Conservation (phyloP, 2,888 invertebrate species). For the Nowickia ferox region DNA sequence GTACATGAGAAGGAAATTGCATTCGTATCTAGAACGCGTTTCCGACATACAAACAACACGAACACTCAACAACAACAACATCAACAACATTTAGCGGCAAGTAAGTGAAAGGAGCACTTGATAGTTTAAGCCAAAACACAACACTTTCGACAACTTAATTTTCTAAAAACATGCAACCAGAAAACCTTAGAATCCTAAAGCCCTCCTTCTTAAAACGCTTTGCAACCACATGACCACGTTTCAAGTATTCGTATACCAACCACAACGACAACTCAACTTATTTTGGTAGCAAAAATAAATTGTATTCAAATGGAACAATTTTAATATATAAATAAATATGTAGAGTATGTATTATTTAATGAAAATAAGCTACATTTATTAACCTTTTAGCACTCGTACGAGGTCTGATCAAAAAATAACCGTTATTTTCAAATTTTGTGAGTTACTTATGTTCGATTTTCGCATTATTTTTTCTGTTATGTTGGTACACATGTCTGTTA, state of each 20-base stretch:
- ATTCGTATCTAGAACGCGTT: conserved; percentile 77
- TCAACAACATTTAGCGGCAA: conserved; percentile 64
- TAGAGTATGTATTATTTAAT: conserved; percentile 27
- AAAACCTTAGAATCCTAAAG: conserved; percentile 8
- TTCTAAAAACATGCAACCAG: conserved; percentile 76
- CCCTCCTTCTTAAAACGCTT: not conserved
- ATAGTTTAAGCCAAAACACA: conserved; percentile 56
- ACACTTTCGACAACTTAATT: conserved; percentile 78
- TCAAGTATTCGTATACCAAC: not conserved
- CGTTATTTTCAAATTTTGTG: too few relatives aligned
- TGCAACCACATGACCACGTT: conserved; percentile 7
- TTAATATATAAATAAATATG: conserved; percentile 15
- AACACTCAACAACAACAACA: conserved; percentile 65
- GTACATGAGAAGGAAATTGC: conserved; percentile 70
- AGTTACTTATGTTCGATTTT: too few relatives aligned
- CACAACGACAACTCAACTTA: conserved; percentile 14
- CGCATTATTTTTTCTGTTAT: too few relatives aligned
- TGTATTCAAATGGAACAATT: conserved; percentile 45
- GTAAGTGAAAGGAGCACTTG: conserved; percentile 63
- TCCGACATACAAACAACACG: conserved; percentile 74
- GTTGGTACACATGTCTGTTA: too few relatives aligned
- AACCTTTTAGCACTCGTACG: conserved; percentile 69
- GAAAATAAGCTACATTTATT: conserved; percentile 63
- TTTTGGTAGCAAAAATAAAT: conserved; percentile 54
- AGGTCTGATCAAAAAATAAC: too few relatives aligned